Percentiles rank a stretch among this genome's conserved stretches.
These are phyloP conservation scores for Oppia nitens DNA, from an alignment of 1,140 invertebrate species.

Conservation along the genomic window DNA sequence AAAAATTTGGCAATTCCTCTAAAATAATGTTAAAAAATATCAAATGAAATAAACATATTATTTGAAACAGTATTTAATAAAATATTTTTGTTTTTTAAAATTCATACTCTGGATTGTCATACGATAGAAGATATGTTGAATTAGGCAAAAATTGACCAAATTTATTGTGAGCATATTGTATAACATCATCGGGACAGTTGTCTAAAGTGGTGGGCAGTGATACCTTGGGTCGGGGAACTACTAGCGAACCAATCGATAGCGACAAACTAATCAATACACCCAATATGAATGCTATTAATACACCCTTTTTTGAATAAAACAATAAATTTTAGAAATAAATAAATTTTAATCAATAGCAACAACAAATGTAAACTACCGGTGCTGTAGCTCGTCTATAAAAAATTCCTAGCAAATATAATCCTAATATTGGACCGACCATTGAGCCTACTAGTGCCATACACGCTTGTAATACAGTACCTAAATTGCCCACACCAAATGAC, in stretches of 20 bases:
- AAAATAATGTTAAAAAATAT: background rate
- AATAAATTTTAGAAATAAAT: too few species aligned
- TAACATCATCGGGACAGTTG: slow-evolving; percentile 8
- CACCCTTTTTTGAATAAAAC: slow-evolving; percentile 2
- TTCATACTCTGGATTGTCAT: slow-evolving; percentile 2
- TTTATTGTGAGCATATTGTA: too few species aligned
- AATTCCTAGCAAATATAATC: slow-evolving; percentile 56
- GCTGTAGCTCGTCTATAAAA: slow-evolving; percentile 52
- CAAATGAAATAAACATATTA: background rate
- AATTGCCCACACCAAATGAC: slow-evolving; percentile 14
- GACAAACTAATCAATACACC: slow-evolving; percentile 7
- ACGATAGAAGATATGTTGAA: background rate
- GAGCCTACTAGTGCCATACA: slow-evolving; percentile 33
- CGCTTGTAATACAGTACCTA: slow-evolving; percentile 23
- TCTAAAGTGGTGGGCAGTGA: slow-evolving; percentile 6
- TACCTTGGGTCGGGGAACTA: background rate
- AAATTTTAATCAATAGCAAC: background rate
- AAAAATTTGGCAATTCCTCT: slow-evolving; percentile 5
- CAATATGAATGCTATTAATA: slow-evolving; percentile 9
- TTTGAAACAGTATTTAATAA: background rate
- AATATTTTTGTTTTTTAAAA: background rate
- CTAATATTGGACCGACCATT: slow-evolving; percentile 48
- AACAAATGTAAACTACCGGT: too few species aligned
- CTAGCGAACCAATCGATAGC: slow-evolving; percentile 2
- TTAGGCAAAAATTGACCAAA: too few species aligned